Evolutionary conservation across 1,140 invertebrate genomes (phyloP).

Genomic region (Yoshiicerus persimilis): DNA sequence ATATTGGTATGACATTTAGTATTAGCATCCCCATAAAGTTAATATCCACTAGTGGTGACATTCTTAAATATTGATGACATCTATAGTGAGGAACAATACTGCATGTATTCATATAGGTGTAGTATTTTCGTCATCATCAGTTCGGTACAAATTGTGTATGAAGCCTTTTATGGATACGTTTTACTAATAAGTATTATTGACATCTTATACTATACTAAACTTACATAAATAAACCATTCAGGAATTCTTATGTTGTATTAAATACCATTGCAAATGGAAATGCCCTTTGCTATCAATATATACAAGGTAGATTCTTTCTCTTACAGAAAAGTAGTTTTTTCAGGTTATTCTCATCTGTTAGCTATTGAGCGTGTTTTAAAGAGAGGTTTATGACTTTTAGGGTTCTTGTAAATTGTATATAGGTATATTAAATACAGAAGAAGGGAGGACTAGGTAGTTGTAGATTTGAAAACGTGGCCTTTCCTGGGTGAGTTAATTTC

Average conservation of each 20-base stretch:
- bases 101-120: too few relatives aligned
- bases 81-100: too few relatives aligned
- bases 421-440: background rate
- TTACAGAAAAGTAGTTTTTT: background rate
- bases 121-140: too few relatives aligned
- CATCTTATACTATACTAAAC: too few relatives aligned
- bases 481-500: background rate
- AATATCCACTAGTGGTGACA: background rate
- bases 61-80: background rate
- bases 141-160: too few relatives aligned
- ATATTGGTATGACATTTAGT: background rate
- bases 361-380: background rate
- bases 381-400: background rate
- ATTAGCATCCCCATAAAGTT: too few relatives aligned
- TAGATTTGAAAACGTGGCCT: background rate
- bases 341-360: background rate
- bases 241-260: too few relatives aligned
- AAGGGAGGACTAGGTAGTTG: background rate
- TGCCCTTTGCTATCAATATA: background rate
- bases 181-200: too few relatives aligned
- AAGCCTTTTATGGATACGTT: too few relatives aligned
- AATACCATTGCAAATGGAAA: too few relatives aligned
- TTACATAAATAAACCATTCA: too few relatives aligned
- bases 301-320: background rate
- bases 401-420: background rate